Evolutionary conservation across 2,888 invertebrate genomes (phyloP).

Genomic region (Harpalus rufipes): DNA sequence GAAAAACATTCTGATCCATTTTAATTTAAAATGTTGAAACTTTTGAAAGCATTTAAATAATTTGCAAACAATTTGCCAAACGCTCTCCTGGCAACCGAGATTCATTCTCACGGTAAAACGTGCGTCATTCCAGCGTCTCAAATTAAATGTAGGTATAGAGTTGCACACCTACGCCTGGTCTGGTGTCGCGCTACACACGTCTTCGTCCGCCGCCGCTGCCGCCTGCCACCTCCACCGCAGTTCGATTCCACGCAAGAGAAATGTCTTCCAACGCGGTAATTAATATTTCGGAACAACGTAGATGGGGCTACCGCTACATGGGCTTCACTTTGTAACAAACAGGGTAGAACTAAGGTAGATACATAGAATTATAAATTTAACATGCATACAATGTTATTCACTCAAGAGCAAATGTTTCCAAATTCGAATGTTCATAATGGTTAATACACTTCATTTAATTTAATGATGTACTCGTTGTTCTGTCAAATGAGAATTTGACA

Average conservation of each 20-base stretch:
- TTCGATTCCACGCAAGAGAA: slow-evolving; percentile 60
- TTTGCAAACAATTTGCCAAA: neutral
- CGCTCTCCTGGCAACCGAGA: neutral
- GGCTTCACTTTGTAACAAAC: slow-evolving; percentile 60
- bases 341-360: slow-evolving; percentile 23
- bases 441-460: too few species aligned
- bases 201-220: slow-evolving; percentile 6
- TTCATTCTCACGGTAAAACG: neutral
- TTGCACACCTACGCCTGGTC: slow-evolving; percentile 2
- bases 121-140: slow-evolving; percentile 1
- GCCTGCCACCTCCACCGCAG: slow-evolving; percentile 11
- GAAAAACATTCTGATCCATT: neutral
- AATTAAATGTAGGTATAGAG: neutral
- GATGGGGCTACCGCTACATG: slow-evolving; percentile 54
- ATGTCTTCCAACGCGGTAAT: slow-evolving; percentile 64
- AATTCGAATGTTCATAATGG: neutral
- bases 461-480: too few species aligned
- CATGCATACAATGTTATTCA: neutral
- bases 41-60: neutral
- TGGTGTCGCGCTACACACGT: slow-evolving; percentile 33
- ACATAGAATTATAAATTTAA: neutral
- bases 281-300: slow-evolving; percentile 65
- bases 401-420: neutral
- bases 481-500: too few species aligned
- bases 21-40: neutral